Percentiles rank a stretch among this genome's conserved stretches.
Evolutionary conservation across 1,140 invertebrate species (phyloP).

Genomic region (Lineus longissimus): DNA sequence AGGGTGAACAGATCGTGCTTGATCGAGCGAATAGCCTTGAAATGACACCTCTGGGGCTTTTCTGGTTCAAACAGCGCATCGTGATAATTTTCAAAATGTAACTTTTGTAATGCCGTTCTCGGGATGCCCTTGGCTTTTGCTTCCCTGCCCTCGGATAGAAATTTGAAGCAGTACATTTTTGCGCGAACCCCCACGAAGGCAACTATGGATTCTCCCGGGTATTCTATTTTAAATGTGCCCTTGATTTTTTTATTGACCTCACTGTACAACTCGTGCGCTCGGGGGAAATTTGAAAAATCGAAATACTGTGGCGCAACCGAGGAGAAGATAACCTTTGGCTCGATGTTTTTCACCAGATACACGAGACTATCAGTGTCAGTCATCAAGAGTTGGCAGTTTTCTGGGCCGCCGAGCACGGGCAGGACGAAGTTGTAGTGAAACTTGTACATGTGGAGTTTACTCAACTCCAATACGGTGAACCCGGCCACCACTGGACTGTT

Average conservation of each 20-base stretch:
- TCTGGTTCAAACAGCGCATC: not conserved
- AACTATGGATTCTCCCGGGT: not conserved
- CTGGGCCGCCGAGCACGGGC: not conserved
- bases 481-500: not conserved
- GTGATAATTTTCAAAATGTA: not conserved
- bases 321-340: not conserved
- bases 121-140: not conserved
- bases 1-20: too few species aligned
- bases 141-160: not conserved
- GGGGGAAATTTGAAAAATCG: not conserved
- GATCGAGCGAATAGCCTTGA: too few species aligned
- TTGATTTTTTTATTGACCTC: not conserved
- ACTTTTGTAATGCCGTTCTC: not conserved
- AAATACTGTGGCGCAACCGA: not conserved
- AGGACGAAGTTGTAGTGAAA: not conserved
- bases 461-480: not conserved
- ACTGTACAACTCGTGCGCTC: not conserved
- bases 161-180: conserved; percentile 2
- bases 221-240: not conserved
- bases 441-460: conserved; percentile 5
- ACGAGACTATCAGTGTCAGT: not conserved
- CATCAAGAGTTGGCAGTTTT: not conserved
- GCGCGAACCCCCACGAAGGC: not conserved
- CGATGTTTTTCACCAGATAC: not conserved
- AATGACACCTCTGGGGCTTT: too few species aligned